Evolutionary conservation across 2,888 invertebrate species (phyloP), one percentile per base, ranked within the genome.

Genomic region (Boloria selene): DNA sequence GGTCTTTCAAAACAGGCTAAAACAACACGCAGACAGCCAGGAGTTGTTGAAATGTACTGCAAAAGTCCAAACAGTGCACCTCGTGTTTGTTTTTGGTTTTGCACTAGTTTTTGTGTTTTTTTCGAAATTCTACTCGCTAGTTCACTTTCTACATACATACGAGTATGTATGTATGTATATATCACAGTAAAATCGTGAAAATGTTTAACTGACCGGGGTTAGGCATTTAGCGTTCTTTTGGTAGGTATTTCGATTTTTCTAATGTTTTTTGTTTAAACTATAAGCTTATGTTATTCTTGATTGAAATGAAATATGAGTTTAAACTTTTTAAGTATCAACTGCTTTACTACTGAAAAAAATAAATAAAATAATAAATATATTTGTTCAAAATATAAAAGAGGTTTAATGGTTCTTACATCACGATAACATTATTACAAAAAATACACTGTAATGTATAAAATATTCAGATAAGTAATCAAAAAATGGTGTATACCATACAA

Each of bases 31-130:
- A 52, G 47, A 56, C 60, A 22, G 54, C 50, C 47, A 64, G 50
- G 50, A 59, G 65, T 65, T 62, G 59, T 26, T 51, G 38, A 65
- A 65, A 64, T 67, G 61, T 58, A 62, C 59, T 53, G 54, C 18
- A 49, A 56, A 59, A 68, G 62, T 65, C 61, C 62, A 54, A 62
- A 65, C 62, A 31, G 45, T 38, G 53, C 62, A 47, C 47, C 51
- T 52, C 22, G 13, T 42, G 61, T 47, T 62, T 59, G 54, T 64
- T 53, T 64, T 45, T 45, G 45, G 53, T 63, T 59, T 65, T 42
- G 59, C 22, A 68, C 58, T 65, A 66, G 58, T 66, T 68, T 68
- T 68, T 68, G 68, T 38, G 65, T 62, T 62, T 62, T 62, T 65
- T 45, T 61, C 42, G 22, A 50, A 61, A 68, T 53, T 52, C 56